Evolutionary conservation across 2,113 vertebrate genomes (phyloP), one percentile per base, ranked within the genome.

Genomic region (Toxotes chatareus): DNA sequence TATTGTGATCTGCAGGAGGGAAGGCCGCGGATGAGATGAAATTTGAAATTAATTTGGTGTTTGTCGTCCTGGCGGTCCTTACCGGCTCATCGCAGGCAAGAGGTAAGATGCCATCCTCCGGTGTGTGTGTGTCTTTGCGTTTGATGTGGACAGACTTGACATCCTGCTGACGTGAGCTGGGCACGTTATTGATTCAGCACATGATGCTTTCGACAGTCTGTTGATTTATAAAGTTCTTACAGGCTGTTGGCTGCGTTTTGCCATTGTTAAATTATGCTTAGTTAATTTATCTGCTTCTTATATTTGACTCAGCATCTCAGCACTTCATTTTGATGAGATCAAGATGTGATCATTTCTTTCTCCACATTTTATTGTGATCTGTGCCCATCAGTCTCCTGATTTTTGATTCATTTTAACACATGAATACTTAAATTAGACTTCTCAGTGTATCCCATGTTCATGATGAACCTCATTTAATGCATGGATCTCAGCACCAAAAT

Each of bases 61-160:
- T 90, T 75, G 76, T 79, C 49, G 67, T 86, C 31, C 31, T 92
- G 87, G 61, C 88, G 75, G 34, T 89, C 31, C 77, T 94, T 56
- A 83, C 69, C 84, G 67, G 80, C 73, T 81, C 90, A 73, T 80
- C 80, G 75, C 88, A 83, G 88, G 73, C 81, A 7, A 66, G 60
- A 89, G 91, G 94, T 93, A 90, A 80, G 80, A 67, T 80, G 65
- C 46, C 75, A 61, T 8, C 63, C 40, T 27, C 21, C 7, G 7
- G 17, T 34, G 60, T 27, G 71, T 44, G 27, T 27, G 56, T 23
- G 53, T 32, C 34, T 62, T 47, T 55, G 38, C 40, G 55, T 60
- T 19, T 70, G 19, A 16, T 76, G 32, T 55, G 62, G 46, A 40
- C 38, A 40, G 38, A 57, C 40, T 44, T 7, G 59, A 53, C 73